Conservation (phyloP, 2,113 vertebrate species). For the Grallaria varia region DNA sequence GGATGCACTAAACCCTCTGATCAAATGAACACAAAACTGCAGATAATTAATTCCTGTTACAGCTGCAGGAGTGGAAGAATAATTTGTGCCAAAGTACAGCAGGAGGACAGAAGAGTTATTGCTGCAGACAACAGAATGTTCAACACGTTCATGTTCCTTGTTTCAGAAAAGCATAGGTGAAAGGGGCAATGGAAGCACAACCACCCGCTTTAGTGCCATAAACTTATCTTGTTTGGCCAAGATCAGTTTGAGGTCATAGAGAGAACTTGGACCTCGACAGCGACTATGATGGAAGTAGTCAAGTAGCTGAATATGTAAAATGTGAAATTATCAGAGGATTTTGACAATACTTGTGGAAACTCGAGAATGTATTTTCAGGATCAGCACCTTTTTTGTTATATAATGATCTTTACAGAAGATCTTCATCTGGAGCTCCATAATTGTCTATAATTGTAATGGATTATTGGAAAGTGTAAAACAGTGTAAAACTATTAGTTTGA, state of each 20-base stretch:
- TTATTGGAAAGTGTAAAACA: neutral
- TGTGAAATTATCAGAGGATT: neutral
- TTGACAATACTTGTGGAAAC: neutral
- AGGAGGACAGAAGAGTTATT: neutral
- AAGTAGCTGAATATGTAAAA: neutral
- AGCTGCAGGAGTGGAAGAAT: neutral
- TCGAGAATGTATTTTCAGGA: neutral
- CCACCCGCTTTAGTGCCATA: neutral
- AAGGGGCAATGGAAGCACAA: neutral
- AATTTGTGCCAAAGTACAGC: neutral
- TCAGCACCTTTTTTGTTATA: neutral
- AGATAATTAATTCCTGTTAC: conserved; percentile 8
- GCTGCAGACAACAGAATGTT: neutral
- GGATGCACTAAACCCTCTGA: neutral
- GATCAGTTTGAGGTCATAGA: neutral
- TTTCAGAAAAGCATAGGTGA: neutral
- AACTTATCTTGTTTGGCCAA: neutral
- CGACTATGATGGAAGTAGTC: neutral
- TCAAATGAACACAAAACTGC: neutral
- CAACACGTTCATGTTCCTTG: neutral
- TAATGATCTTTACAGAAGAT: neutral
- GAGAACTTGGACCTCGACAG: neutral
- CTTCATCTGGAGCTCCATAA: neutral
- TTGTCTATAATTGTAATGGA: neutral
- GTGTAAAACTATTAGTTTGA: neutral